Conservation (phyloP, 2,888 invertebrate genomes). For the Lasioglossum vierecki region DNA sequence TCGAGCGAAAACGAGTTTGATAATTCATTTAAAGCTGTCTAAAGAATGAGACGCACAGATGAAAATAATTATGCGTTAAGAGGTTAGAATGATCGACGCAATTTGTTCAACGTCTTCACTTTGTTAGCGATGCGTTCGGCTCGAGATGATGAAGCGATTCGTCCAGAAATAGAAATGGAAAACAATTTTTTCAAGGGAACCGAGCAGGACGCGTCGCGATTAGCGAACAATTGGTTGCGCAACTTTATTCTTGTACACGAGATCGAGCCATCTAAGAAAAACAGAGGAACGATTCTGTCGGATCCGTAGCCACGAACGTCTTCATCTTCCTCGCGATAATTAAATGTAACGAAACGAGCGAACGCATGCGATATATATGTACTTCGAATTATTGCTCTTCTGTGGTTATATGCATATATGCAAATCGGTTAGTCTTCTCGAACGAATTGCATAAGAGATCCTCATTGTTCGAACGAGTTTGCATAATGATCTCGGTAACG, state of each 20-base stretch:
- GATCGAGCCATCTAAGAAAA: constrained; percentile 3
- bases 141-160: constrained; percentile 27
- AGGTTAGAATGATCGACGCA: neutral
- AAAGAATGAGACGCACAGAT: neutral
- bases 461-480: neutral
- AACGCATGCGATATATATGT: neutral
- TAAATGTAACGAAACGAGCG: neutral
- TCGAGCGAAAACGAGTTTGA: neutral
- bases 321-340: neutral
- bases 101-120: constrained; percentile 6
- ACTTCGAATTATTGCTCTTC: neutral
- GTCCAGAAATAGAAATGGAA: constrained; percentile 49
- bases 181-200: constrained; percentile 42
- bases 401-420: neutral
- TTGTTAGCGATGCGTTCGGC: constrained; percentile 9
- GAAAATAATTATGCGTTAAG: neutral
- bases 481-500: constrained; percentile 14
- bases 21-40: neutral
- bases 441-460: constrained; percentile 18
- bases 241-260: constrained; percentile 13
- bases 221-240: constrained; percentile 48
- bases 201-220: constrained; percentile 35
- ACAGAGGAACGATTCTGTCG: neutral
- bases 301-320: neutral
- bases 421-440: neutral